Evolutionary conservation across 2,888 invertebrate genomes (phyloP), one percentile per base, ranked within the genome.

Genomic region (Ceratothoa steindachneri): DNA sequence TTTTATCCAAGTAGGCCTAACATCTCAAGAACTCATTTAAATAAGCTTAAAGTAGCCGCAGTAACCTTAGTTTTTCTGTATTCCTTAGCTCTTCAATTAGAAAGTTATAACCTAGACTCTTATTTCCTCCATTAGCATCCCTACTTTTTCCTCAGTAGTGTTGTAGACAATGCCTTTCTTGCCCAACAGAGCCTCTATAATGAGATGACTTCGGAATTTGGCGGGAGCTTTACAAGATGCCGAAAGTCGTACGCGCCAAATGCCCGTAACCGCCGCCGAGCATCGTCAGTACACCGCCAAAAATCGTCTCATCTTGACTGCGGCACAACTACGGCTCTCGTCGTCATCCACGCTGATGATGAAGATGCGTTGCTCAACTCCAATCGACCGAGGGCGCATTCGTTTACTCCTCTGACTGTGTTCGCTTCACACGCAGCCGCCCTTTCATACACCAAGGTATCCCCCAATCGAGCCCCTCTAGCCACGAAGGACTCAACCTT

Each of bases 221-320:
- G 22, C 24, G 60, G 60, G 24, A 60, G 60, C 9, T 60, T 60
- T 60, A 60, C 60, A 60, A 60, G 75, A 27, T 75, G 69, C 24
- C 60, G 75, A 22, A 75, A 75, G 55, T 75, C 75, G 3, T 75
- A 75, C 66, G 75, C 75, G 5, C 75, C 75, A 3, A 75, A 55
- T 24, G 75, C 75, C 27, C 60, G 75, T 12, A 75, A 75, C 30
- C 51, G 75, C 12, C 75, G 75, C 9, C 29, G 75, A 7, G 69
- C 75, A 1, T 75, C 75, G 15, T 75, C 75, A 30, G 75, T 72
- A 7, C 71, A 75, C 24, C 51, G 60, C 12, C 60, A 60, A 60
- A 60, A 60, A 24, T 12, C 2, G 22, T 3, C 60, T 22, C 19
- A n/a, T 4, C 24, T 60, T 1, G 60, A 60, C 19, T 60, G 60